A percentile compares a stretch with the other conserved stretches of the same genome.
phyloP scores from a whole-genome alignment of 2,888 invertebrate species.

The Meteorus cinctellus region DNA sequence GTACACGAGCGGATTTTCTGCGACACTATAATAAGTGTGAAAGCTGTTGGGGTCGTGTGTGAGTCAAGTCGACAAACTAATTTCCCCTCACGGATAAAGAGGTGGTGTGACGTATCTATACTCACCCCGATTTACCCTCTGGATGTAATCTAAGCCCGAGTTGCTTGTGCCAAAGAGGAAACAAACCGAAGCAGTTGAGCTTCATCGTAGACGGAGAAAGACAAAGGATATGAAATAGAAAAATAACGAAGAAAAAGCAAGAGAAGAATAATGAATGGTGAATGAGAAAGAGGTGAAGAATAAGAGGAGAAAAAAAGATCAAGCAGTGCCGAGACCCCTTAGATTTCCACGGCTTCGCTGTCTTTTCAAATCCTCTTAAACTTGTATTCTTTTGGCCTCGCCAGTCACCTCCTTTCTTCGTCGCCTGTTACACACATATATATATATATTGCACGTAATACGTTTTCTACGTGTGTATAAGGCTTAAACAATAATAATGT shows the following conservation, averaged over 20 bases:
- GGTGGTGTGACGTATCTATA: conserved; percentile 23
- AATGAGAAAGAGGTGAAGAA: conserved; percentile 50
- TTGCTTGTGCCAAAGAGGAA: conserved; percentile 48
- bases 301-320: conserved; percentile 60
- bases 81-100: conserved; percentile 11
- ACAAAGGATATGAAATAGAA: conserved; percentile 28
- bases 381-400: conserved; percentile 74
- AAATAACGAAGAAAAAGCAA: conserved; percentile 40
- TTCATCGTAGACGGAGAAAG: conserved; percentile 42
- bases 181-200: conserved; percentile 50
- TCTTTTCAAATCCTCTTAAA: conserved; percentile 72
- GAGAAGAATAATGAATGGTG: conserved; percentile 45
- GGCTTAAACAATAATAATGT: conserved; percentile 40
- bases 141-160: conserved; percentile 44
- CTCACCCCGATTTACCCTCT: conserved; percentile 5
- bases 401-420: conserved; percentile 51
- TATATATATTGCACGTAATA: background rate
- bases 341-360: conserved; percentile 73
- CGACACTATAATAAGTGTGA: conserved; percentile 29
- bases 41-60: conserved; percentile 32
- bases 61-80: conserved; percentile 37
- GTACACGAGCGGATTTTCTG: conserved; percentile 22
- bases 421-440: background rate
- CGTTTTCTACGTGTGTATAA: conserved; percentile 28
- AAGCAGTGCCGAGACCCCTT: conserved; percentile 71